Evolutionary conservation across 2,888 invertebrate species (phyloP).

Genomic region (Tetragnatha montana): DNA sequence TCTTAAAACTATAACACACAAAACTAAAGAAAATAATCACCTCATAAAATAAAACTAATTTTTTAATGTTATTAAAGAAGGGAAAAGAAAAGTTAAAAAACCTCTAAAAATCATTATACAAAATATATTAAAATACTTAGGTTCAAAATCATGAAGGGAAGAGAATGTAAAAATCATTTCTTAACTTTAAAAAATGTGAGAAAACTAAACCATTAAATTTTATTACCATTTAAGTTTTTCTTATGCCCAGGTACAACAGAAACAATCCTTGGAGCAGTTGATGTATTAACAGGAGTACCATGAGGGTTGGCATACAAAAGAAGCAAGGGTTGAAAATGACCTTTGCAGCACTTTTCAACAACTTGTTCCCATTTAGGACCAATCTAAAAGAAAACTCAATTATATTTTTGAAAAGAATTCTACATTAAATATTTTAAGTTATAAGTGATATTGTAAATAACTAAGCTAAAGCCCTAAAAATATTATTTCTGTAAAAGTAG

Average conservation of each 20-base stretch:
- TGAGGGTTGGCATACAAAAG: constrained; percentile 87
- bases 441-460: background rate
- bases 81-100: background rate
- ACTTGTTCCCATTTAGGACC: constrained; percentile 96
- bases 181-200: background rate
- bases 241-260: constrained; percentile 64
- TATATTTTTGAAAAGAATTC: too few species aligned
- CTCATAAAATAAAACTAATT: too few species aligned
- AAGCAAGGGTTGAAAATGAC: constrained; percentile 92
- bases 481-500: background rate
- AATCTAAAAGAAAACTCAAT: constrained; percentile 76
- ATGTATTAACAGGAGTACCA: constrained; percentile 81
- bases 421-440: background rate
- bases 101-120: background rate
- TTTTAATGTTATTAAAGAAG: background rate
- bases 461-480: background rate
- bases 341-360: constrained; percentile 92
- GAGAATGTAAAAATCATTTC: background rate
- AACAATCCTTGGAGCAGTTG: constrained; percentile 62
- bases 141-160: background rate
- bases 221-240: constrained; percentile 60
- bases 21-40: background rate
- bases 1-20: background rate
- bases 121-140: background rate
- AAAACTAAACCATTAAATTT: constrained; percentile 3